A percentile compares a stretch with the other conserved stretches of the same genome.
These are phyloP conservation scores for Isurus oxyrinchus DNA, from an alignment of 2,113 vertebrate species.

Conservation along the genomic window DNA sequence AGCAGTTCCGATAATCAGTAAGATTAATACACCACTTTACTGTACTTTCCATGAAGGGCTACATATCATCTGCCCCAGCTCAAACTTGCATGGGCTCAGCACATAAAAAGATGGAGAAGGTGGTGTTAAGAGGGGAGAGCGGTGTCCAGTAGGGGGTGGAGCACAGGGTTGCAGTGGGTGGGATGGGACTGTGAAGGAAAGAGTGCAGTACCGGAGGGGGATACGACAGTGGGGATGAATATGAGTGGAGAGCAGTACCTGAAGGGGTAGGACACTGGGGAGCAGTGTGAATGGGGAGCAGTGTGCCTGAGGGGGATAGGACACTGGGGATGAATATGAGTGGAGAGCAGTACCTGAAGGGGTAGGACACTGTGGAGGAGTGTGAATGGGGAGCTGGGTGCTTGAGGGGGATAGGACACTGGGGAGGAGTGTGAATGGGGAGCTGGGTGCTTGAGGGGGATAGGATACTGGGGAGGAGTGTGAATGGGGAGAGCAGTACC, in stretches of 20 bases:
- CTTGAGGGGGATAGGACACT: too few relatives aligned
- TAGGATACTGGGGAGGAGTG: too few relatives aligned
- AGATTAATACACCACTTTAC: neutral
- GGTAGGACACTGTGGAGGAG: neutral
- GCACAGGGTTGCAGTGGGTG: neutral
- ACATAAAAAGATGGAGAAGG: too few relatives aligned
- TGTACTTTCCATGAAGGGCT: too few relatives aligned
- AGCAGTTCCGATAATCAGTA: neutral
- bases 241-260: neutral
- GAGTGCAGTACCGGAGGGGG: too few relatives aligned
- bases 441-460: too few relatives aligned
- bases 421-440: too few relatives aligned
- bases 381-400: too few relatives aligned
- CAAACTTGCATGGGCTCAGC: neutral
- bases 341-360: neutral
- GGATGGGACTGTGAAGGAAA: too few relatives aligned
- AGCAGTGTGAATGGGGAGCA: neutral
- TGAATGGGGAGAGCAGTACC: too few relatives aligned
- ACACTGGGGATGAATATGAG: neutral
- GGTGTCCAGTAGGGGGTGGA: neutral
- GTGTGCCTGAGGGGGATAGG: neutral
- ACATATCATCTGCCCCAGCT: neutral
- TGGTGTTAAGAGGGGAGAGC: neutral
- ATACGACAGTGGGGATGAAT: neutral
- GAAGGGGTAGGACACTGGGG: neutral